Percentiles rank a stretch among this genome's conserved stretches.
Conservation (phyloP, 1,140 invertebrate genomes). For the Belonocnema kinseyi region DNA sequence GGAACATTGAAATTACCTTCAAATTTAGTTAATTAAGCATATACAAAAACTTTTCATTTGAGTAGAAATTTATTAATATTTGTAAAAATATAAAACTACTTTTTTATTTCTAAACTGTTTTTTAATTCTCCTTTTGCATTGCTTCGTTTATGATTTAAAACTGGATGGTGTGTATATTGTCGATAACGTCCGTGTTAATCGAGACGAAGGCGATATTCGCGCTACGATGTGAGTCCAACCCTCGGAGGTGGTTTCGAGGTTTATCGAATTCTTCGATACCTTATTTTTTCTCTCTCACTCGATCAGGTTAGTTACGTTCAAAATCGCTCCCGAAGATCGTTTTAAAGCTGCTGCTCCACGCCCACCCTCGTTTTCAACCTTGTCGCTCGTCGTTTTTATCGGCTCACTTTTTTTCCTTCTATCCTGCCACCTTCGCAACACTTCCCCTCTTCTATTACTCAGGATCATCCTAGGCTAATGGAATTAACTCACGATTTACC, state of each 20-base stretch:
- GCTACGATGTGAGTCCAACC: neutral
- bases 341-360: conserved; percentile 59
- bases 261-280: conserved; percentile 62
- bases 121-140: neutral
- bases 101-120: neutral
- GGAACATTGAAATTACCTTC: too few species aligned
- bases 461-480: conserved; percentile 57
- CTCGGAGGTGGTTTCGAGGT: conserved; percentile 50
- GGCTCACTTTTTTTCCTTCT: conserved; percentile 17
- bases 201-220: neutral
- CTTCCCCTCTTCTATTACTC: conserved; percentile 37
- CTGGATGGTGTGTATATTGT: conserved; percentile 1
- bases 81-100: neutral
- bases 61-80: neutral
- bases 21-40: too few species aligned
- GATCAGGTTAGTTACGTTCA: conserved; percentile 39
- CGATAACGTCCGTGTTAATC: conserved; percentile 13
- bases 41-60: too few species aligned
- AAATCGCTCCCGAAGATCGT: conserved; percentile 39
- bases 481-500: conserved; percentile 64
- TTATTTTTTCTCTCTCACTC: conserved; percentile 36
- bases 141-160: conserved; percentile 1
- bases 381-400: conserved; percentile 33
- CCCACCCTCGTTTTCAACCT: conserved; percentile 38
- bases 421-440: neutral